phyloP scores from a whole-genome alignment of 2,113 vertebrate genomes.

The Vanacampus margaritifer region DNA sequence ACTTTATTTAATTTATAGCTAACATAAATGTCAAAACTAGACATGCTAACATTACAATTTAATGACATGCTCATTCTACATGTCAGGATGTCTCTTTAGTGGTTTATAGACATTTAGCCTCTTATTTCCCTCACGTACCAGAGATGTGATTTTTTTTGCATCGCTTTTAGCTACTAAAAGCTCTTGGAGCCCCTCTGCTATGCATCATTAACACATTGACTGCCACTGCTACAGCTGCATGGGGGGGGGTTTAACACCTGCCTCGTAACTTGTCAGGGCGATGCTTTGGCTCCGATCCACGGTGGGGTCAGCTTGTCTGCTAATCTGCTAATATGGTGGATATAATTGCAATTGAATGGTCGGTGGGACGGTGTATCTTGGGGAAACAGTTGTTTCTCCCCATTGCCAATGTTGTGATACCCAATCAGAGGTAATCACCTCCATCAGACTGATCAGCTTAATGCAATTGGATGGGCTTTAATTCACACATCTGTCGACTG shows the following conservation, averaged over 20 bases:
- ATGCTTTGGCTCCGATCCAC: conserved; percentile 57
- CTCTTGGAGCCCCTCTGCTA: conserved; percentile 33
- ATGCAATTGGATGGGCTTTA: conserved; percentile 57
- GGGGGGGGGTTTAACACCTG: conserved; percentile 58
- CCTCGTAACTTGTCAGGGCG: conserved; percentile 51
- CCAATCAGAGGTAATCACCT: conserved; percentile 63
- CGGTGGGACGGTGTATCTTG: conserved; percentile 34
- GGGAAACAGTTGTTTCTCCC: conserved; percentile 57
- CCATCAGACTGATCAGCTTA: conserved; percentile 51
- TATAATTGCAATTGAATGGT: conserved; percentile 73
- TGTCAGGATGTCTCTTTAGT: neutral
- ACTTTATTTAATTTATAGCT: neutral
- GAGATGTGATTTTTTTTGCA: conserved; percentile 21
- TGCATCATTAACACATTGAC: conserved; percentile 38
- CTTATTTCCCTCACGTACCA: conserved; percentile 7
- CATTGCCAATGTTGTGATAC: conserved; percentile 66
- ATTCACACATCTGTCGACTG: conserved; percentile 58
- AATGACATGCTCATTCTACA: neutral
- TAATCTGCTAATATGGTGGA: conserved; percentile 73
- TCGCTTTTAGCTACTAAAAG: conserved; percentile 31
- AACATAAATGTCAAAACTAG: no score
- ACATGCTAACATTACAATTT: no score
- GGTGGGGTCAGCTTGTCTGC: conserved; percentile 66
- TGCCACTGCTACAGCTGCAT: conserved; percentile 50
- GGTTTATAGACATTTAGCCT: neutral